Evolutionary conservation across 2,888 invertebrate species (phyloP).

Genomic region (Crepidodera aurea): DNA sequence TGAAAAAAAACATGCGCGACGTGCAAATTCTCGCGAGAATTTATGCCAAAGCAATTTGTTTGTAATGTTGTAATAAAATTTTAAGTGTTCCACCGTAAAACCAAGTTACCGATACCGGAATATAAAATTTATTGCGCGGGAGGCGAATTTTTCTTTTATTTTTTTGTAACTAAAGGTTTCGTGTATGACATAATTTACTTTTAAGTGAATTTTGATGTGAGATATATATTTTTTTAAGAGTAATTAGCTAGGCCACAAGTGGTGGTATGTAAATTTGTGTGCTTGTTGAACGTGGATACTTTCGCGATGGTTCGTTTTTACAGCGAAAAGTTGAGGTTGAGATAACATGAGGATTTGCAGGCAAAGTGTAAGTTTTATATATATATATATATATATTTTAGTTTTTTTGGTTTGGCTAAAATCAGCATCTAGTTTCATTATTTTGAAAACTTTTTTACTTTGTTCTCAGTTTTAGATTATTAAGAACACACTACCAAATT

Average conservation of each 20-base stretch:
- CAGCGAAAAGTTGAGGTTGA: constrained; percentile 44
- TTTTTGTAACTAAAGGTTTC: constrained; percentile 3
- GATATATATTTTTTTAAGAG: constrained; percentile 12
- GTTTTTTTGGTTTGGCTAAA: too few relatives aligned
- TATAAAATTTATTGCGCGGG: constrained; percentile 14
- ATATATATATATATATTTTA: too few relatives aligned
- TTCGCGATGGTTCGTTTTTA: constrained; percentile 37
- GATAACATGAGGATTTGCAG: constrained; percentile 55
- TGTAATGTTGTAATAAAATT: constrained; percentile 18
- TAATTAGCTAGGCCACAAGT: constrained; percentile 25
- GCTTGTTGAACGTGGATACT: constrained; percentile 28
- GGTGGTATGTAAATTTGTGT: constrained; percentile 36
- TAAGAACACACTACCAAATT: too few relatives aligned
- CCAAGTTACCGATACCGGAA: constrained; percentile 32
- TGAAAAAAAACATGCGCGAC: constrained; percentile 45
- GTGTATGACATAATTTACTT: constrained; percentile 7
- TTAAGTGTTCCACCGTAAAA: constrained; percentile 27
- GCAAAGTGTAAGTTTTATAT: constrained; percentile 49
- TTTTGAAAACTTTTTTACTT: too few relatives aligned
- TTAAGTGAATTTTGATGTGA: constrained; percentile 24
- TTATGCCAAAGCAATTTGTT: constrained; percentile 29
- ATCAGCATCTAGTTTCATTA: too few relatives aligned
- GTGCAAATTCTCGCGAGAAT: constrained; percentile 37
- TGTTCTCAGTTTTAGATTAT: too few relatives aligned
- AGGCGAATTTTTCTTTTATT: constrained; percentile 3